Evolutionary conservation across 2,113 vertebrate species (phyloP).

Genomic region (Alaudala cheleensis): DNA sequence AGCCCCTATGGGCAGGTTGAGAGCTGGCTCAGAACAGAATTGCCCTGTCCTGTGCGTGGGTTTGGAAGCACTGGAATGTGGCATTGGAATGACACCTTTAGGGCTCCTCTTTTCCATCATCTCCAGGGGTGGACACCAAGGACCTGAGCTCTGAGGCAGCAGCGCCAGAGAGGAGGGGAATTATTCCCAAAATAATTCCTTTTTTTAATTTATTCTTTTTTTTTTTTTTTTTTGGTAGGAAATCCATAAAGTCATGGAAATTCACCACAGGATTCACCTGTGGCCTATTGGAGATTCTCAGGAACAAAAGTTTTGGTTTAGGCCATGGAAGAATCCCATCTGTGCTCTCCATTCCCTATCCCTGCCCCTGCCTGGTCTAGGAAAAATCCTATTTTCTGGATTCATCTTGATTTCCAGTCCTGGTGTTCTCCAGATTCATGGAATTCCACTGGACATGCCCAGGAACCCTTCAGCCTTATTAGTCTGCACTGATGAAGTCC

Average conservation of each 20-base stretch:
- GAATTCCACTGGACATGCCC: background rate
- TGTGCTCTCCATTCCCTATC: background rate
- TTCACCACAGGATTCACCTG: rapidly evolving
- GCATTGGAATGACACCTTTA: background rate
- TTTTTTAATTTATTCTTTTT: rapidly evolving
- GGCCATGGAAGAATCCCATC: background rate
- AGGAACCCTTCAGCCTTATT: background rate
- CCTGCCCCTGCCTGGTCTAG: background rate
- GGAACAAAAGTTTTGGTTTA: background rate
- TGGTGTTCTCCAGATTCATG: background rate
- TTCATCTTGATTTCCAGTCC: background rate
- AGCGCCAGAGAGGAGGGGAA: background rate
- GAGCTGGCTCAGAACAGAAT: background rate
- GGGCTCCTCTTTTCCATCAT: background rate
- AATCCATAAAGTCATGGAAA: background rate
- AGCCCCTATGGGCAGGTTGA: background rate
- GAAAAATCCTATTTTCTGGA: background rate
- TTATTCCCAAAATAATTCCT: background rate
- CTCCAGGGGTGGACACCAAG: rapidly evolving
- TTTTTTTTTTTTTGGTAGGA: background rate
- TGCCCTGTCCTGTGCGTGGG: background rate
- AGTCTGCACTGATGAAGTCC: too few relatives aligned
- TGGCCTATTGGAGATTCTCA: too few relatives aligned
- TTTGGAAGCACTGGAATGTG: background rate
- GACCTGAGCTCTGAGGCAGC: background rate